Evolutionary conservation across 2,888 invertebrate species (phyloP).

Genomic region (Crepidodera aurea): DNA sequence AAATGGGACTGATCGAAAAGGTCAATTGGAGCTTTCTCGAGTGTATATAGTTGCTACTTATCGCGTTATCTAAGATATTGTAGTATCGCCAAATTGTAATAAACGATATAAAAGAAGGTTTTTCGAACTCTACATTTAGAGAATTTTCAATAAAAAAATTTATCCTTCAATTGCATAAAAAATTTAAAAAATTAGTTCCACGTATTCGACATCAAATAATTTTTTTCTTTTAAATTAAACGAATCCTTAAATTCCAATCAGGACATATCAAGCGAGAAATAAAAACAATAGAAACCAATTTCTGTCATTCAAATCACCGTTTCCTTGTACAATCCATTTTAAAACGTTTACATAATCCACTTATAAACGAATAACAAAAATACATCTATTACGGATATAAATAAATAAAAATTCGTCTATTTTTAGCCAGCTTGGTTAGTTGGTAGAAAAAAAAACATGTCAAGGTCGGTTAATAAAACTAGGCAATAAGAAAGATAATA

Average conservation of each 20-base stretch:
- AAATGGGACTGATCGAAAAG: not conserved
- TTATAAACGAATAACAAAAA: too few species aligned
- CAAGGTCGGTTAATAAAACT: constrained; percentile 3
- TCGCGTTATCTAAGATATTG: not conserved
- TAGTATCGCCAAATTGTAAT: too few species aligned
- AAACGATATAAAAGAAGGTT: too few species aligned
- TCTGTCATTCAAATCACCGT: not conserved
- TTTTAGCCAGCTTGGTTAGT: not conserved
- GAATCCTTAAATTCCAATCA: too few species aligned
- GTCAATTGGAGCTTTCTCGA: not conserved
- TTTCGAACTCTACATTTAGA: too few species aligned
- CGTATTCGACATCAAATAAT: too few species aligned
- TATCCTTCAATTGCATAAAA: too few species aligned
- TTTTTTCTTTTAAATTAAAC: too few species aligned
- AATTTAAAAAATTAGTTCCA: too few species aligned
- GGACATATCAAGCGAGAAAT: too few species aligned
- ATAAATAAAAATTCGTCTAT: constrained; percentile 2
- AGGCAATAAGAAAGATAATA: not conserved
- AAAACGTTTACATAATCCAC: not conserved
- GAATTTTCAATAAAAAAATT: too few species aligned
- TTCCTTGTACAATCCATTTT: not conserved
- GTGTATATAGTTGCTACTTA: not conserved
- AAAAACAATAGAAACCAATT: too few species aligned
- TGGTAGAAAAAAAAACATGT: not conserved
- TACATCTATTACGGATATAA: not conserved